Evolutionary conservation across 2,888 invertebrate species (phyloP).

Genomic region (Endomychus coccineus): DNA sequence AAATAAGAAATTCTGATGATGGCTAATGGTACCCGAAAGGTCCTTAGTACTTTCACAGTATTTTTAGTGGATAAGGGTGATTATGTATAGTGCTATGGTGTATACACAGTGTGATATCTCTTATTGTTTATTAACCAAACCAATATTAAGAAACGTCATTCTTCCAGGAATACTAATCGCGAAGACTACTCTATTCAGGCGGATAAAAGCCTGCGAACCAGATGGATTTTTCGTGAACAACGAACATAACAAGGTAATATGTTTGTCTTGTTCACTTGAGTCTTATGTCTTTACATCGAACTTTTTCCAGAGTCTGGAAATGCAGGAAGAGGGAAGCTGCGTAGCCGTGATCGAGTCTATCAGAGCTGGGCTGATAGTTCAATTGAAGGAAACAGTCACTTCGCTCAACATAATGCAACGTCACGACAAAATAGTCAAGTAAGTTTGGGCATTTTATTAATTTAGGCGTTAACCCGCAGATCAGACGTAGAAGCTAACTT

Average conservation of each 20-base stretch:
- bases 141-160: slow-evolving; percentile 48
- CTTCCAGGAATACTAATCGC: slow-evolving; percentile 54
- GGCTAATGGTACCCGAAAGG: no score
- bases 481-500: no score
- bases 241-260: slow-evolving; percentile 37
- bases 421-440: slow-evolving; percentile 70
- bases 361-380: slow-evolving; percentile 77
- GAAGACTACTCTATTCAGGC: slow-evolving; percentile 52
- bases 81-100: no score
- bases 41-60: no score
- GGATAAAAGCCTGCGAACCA: slow-evolving; percentile 37
- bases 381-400: slow-evolving; percentile 75
- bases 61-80: no score
- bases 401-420: slow-evolving; percentile 61
- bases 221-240: slow-evolving; percentile 40
- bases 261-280: neutral
- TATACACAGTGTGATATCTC: no score
- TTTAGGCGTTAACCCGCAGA: no score
- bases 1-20: no score
- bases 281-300: neutral
- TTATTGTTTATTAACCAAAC: no score
- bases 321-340: slow-evolving; percentile 68
- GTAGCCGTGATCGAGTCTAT: slow-evolving; percentile 75
- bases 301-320: slow-evolving; percentile 49
- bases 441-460: no score